Base-by-base conservation (phyloP, 1,140 invertebrate species). In the Cyphomyrmex costatus region DNA sequence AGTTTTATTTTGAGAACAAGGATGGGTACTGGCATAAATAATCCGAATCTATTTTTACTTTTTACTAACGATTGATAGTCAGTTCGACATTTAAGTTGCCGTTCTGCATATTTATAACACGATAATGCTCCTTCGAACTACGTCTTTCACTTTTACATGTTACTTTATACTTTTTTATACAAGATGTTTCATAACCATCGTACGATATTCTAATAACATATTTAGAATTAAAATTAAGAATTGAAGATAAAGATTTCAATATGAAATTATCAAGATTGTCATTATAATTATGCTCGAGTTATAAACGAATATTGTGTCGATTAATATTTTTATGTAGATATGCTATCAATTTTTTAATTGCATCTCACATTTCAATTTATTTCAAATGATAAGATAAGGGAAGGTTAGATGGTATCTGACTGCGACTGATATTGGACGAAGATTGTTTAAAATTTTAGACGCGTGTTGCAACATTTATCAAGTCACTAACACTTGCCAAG, bases 31-130 rank as follows among this genome's bases (percentile, higher is more conserved):
- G 49, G 33, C 33, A 56, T 56, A 56, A 56, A 80, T 56, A 51
- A 51, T 4, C 10, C 63, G 51, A 27, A 16, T 70, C 78, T 80
- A 80, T 70, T 56, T 80, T 68, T 80, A 70, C 30, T 19, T 68
- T 36, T 46, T 24, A 24, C n/a, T 27, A 58, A 70, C 51, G 33
- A 36, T 27, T 56, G 63, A 80, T 70, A 56, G 49, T 16, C 30
- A 33, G 21, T 56, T 21, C 65, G 33, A 56, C 30, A 36, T 36
- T 56, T 49, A 42, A 3, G 16, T 56, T 42, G 33, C 24, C 46
- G 27, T 51, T 30, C 14, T 56, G 49, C 65, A 42, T 70, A 70
- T 70, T 70, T 65, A 56, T 16, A 14, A 21, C 19, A 3, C 24
- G 36, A 16, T 49, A 63, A 78, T 36, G 42, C 4, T 51, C n/a